Conservation (phyloP, 2,888 invertebrate species). For the Drosophila putrida region DNA sequence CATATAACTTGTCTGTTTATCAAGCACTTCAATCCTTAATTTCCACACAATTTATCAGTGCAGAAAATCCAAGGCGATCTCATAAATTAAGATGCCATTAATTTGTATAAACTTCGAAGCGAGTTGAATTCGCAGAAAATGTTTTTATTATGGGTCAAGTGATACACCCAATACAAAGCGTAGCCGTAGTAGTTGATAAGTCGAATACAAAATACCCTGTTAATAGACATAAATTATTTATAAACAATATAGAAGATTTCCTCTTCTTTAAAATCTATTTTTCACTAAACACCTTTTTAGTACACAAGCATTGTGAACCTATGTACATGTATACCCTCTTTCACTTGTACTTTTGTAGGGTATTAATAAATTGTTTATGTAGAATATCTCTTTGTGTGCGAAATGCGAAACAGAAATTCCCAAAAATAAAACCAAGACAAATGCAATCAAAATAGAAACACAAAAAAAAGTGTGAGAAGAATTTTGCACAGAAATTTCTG, state of each 20-base stretch:
- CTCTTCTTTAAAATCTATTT: neutral
- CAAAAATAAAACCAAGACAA: constrained; percentile 29
- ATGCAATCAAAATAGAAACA: constrained; percentile 7
- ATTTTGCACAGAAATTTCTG: constrained; percentile 28
- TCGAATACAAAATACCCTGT: constrained; percentile 8
- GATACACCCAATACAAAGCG: constrained; percentile 20
- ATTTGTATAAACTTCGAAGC: constrained; percentile 41
- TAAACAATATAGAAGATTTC: neutral
- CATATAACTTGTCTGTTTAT: constrained; percentile 48
- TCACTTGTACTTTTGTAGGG: neutral
- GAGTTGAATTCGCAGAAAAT: constrained; percentile 53
- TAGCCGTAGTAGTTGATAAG: neutral
- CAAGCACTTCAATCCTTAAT: constrained; percentile 34
- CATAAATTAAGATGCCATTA: constrained; percentile 61
- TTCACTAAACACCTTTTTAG: no score
- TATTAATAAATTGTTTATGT: constrained; percentile 19
- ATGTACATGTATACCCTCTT: neutral
- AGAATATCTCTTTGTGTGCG: constrained; percentile 39
- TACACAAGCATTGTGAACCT: no score
- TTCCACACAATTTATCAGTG: constrained; percentile 56
- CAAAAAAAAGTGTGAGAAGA: constrained; percentile 18
- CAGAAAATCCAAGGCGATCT: constrained; percentile 50
- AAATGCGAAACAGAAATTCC: constrained; percentile 36
- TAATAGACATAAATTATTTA: neutral
- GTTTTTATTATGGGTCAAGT: constrained; percentile 55